Percentiles rank a stretch among this genome's conserved stretches.
Conservation (phyloP, 2,113 vertebrate genomes). For the Benitochromis conjunctus region DNA sequence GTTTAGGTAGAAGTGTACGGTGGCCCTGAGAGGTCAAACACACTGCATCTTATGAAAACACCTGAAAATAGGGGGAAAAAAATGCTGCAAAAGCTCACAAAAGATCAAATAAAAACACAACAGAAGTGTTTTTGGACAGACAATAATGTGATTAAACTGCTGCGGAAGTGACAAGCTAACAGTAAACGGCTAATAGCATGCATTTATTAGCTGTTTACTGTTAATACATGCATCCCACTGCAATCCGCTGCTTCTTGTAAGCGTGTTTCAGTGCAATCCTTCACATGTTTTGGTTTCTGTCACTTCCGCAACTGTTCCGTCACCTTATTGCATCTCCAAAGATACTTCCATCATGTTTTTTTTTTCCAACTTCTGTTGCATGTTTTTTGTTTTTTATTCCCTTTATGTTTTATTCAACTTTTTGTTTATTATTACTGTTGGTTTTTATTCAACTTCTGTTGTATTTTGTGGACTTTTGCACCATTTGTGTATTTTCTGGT, state of each 20-base stretch:
- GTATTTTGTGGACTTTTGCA: not conserved
- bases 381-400: not conserved
- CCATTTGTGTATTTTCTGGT: not conserved
- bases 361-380: not conserved
- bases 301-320: not conserved
- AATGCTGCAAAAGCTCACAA: not conserved
- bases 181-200: not conserved
- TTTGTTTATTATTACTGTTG: not conserved
- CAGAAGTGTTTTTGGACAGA: not conserved
- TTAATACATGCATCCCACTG: too few species aligned
- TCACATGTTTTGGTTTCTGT: not conserved
- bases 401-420: not conserved
- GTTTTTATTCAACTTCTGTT: rapidly evolving
- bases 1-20: not conserved
- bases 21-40: too few species aligned
- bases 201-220: too few species aligned
- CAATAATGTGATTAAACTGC: not conserved
- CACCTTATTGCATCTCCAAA: not conserved
- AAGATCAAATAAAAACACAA: not conserved
- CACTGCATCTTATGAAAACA: not conserved
- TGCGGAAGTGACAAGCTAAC: not conserved
- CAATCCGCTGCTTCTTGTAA: too few species aligned
- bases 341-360: not conserved
- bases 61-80: not conserved
- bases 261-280: not conserved